Percentiles rank a stretch among this genome's conserved stretches.
Evolutionary conservation across 1,140 invertebrate species (phyloP).

Genomic region (Acromyrmex echinatior): DNA sequence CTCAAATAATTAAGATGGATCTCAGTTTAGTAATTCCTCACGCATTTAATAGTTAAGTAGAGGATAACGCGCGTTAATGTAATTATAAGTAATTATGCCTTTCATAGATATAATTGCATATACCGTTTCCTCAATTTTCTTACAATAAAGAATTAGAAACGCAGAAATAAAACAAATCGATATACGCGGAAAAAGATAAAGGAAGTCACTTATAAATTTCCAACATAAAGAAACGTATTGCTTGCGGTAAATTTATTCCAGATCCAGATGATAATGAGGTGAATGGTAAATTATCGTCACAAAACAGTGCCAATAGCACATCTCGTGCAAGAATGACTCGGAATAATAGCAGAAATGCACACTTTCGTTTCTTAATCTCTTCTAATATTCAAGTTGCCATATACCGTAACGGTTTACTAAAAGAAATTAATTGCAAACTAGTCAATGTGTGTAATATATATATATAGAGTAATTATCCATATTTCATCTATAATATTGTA

Average conservation of each 20-base stretch:
- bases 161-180: conserved; percentile 8
- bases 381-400: conserved; percentile 17
- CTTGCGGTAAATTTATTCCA: background rate
- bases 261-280: conserved; percentile 7
- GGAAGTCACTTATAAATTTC: conserved; percentile 39
- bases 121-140: background rate
- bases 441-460: too few relatives aligned
- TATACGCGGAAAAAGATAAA: background rate
- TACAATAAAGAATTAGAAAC: background rate
- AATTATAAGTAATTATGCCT: conserved; percentile 23
- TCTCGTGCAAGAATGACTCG: background rate
- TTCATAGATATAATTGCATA: conserved; percentile 4
- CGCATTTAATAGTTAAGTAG: background rate
- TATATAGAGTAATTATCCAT: background rate
- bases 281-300: conserved; percentile 37
- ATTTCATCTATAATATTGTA: background rate
- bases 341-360: conserved; percentile 20
- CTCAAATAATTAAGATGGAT: background rate
- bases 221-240: conserved; percentile 17
- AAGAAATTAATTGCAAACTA: conserved; percentile 43
- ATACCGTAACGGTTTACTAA: conserved; percentile 14
- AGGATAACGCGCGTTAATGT: background rate
- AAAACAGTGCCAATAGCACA: conserved; percentile 13
- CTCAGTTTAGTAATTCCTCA: background rate
- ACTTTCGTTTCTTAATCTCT: conserved; percentile 24